Evolutionary conservation across 2,888 invertebrate genomes (phyloP).

Genomic region (Serripes groenlandicus): DNA sequence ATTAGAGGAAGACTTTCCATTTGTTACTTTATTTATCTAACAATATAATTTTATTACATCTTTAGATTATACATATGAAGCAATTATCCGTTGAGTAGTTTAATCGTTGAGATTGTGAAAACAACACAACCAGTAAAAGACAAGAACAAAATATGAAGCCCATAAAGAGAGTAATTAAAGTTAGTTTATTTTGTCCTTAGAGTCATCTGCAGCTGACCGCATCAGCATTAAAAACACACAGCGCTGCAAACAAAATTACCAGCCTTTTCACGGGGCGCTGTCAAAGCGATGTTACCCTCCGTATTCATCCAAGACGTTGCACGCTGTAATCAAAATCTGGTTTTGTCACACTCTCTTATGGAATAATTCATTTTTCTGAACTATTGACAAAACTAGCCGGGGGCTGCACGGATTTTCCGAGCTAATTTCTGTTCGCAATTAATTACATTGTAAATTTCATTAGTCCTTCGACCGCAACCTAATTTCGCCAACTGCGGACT

Average conservation of each 20-base stretch:
- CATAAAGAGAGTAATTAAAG: too few species aligned
- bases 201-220: neutral
- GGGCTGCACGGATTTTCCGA: constrained; percentile 16
- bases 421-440: constrained; percentile 33
- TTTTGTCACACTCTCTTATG: constrained; percentile 3
- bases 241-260: neutral
- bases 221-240: neutral
- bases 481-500: constrained; percentile 15
- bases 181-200: too few species aligned
- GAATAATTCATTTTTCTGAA: constrained; percentile 8
- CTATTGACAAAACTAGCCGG: constrained; percentile 25
- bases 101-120: too few species aligned
- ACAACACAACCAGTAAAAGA: too few species aligned
- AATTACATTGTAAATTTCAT: constrained; percentile 36
- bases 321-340: constrained; percentile 13
- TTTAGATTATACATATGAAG: too few species aligned
- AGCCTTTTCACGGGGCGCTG: neutral
- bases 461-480: constrained; percentile 20
- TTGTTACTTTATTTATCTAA: too few species aligned
- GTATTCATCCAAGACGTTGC: neutral
- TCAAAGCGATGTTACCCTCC: neutral
- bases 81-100: too few species aligned
- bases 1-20: too few species aligned
- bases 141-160: too few species aligned
- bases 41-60: too few species aligned